A percentile compares a stretch with the other conserved stretches of the same genome.
These are phyloP conservation scores for Lathamus discolor DNA, from an alignment of 2,113 vertebrate species.

Conservation along the genomic window DNA sequence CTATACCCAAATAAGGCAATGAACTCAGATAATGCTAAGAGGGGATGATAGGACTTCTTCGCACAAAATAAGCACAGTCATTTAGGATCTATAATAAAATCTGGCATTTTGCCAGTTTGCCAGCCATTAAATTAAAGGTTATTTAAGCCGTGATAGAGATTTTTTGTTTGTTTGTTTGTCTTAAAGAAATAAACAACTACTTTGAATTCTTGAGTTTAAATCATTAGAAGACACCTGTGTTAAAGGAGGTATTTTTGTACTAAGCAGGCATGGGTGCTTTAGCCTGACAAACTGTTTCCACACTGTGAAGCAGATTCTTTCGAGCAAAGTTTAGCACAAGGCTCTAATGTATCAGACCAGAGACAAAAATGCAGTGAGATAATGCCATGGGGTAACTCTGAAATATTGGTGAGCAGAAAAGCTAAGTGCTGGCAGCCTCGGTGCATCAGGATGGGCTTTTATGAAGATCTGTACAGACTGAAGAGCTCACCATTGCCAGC, in stretches of 20 bases:
- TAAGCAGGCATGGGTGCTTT: background rate
- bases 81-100: slow-evolving; percentile 3
- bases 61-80: background rate
- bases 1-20: background rate
- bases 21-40: background rate
- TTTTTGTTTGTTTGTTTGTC: background rate
- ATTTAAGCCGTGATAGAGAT: background rate
- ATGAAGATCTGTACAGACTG: background rate
- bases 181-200: background rate
- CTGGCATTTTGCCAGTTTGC: background rate
- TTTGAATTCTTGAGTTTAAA: background rate
- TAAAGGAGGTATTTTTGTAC: background rate
- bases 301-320: background rate
- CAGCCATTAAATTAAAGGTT: background rate
- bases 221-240: background rate
- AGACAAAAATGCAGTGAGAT: background rate
- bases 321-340: background rate
- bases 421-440: background rate
- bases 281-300: background rate
- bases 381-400: background rate
- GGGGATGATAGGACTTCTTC: background rate
- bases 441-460: background rate
- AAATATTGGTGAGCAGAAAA: background rate
- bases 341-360: background rate
- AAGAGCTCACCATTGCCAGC: background rate